Evolutionary conservation across 2,113 vertebrate genomes (phyloP).

Genomic region (Tetrao urogallus): DNA sequence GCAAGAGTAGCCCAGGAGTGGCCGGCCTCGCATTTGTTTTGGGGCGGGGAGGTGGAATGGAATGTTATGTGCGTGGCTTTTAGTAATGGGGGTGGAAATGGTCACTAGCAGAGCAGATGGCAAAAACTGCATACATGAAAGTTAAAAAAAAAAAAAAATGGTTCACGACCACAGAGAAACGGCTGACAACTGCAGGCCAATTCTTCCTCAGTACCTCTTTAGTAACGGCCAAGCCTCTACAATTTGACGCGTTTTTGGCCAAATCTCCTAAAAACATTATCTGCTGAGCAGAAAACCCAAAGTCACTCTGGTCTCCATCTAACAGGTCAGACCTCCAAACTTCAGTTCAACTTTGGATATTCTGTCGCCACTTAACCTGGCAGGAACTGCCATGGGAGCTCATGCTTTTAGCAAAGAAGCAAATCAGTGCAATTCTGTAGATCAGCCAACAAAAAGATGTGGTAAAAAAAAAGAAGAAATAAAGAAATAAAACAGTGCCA

Average conservation of each 20-base stretch:
- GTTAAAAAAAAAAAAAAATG: neutral
- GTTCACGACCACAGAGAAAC: conserved; percentile 73
- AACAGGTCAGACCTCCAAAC: conserved; percentile 43
- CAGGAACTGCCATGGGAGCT: conserved; percentile 66
- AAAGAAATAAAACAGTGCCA: conserved; percentile 66
- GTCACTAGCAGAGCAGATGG: conserved; percentile 74
- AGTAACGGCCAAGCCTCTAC: neutral
- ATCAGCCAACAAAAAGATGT: conserved; percentile 78
- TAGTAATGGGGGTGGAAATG: conserved; percentile 74
- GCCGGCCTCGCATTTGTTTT: conserved; percentile 74
- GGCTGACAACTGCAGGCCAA: conserved; percentile 65
- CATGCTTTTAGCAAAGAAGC: conserved; percentile 70
- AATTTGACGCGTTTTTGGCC: conserved; percentile 34
- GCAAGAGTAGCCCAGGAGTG: conserved; percentile 57
- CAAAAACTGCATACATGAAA: conserved; percentile 68
- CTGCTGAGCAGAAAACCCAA: conserved; percentile 7
- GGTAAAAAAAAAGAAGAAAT: conserved; percentile 43
- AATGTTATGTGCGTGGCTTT: conserved; percentile 66
- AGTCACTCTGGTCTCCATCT: conserved; percentile 29
- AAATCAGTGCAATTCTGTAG: conserved; percentile 71
- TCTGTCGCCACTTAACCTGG: conserved; percentile 9
- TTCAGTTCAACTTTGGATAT: neutral
- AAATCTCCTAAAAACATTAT: conserved; percentile 32
- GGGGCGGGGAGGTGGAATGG: conserved; percentile 68
- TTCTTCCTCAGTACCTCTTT: conserved; percentile 31